phyloP scores from a whole-genome alignment of 1,140 invertebrate genomes.

The Araneus ventricosus region DNA sequence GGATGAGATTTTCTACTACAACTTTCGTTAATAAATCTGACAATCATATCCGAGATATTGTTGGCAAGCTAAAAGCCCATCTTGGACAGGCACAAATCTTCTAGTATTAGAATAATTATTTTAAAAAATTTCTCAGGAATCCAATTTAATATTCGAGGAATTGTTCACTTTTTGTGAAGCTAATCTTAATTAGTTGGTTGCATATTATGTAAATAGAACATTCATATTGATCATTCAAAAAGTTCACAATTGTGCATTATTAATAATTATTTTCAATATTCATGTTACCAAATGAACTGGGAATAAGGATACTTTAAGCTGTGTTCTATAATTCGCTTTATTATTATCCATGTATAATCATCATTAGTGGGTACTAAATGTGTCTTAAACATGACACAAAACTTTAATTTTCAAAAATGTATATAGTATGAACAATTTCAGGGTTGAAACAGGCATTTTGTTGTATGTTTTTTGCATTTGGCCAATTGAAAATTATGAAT shows the following conservation, averaged over 20 bases:
- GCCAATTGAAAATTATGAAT: neutral
- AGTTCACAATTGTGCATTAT: conserved; percentile 13
- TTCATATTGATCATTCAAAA: neutral
- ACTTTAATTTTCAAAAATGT: neutral
- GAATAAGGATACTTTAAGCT: neutral
- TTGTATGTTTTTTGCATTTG: neutral
- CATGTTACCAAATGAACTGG: neutral
- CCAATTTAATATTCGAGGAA: neutral
- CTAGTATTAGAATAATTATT: neutral
- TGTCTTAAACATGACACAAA: conserved; percentile 4
- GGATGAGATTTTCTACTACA: no score
- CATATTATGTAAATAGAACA: neutral
- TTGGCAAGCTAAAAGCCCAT: no score
- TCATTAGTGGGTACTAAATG: conserved; percentile 17
- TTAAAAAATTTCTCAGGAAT: neutral
- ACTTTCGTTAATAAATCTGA: no score
- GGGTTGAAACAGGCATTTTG: neutral
- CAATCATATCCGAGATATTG: no score
- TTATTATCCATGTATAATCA: neutral
- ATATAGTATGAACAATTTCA: neutral
- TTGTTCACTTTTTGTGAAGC: neutral
- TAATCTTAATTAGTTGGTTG: neutral
- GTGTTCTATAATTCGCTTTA: neutral
- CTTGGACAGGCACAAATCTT: no score
- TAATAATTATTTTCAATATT: conserved; percentile 12